Base-by-base conservation (phyloP, 2,113 vertebrate genomes). In the Phrynocephalus versicolor region DNA sequence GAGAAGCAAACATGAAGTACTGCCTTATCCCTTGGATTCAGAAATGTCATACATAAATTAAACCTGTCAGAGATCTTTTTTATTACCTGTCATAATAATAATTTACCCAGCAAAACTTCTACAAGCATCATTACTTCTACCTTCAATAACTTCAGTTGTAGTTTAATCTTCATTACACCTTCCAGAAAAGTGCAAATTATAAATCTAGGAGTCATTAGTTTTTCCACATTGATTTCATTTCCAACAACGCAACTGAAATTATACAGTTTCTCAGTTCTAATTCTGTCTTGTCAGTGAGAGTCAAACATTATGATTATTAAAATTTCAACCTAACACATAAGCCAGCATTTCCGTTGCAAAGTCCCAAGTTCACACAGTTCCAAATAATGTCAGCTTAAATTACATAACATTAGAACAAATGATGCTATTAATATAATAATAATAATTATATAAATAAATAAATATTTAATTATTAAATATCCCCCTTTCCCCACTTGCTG, bases 331-430 rank as follows among this genome's bases (percentile, higher is more conserved):
- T 57, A 73, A n/a, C 8, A 16, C 35, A 23, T 23, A 35, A 73
- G 57, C 65, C 67, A 73, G 39, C 64, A 39, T 83, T 79, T 33
- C 27, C 25, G 25, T 13, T 23, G 21, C 55, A 62, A 78, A 6
- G 14, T 19, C 13, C n/a, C 23, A 30, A 30, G 45, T 71, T 62
- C 2, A 39, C 21, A 69, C 45, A 87, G 30, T 19, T 33, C 70
- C 79, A 83, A 83, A 83, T 81, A 81, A 41, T 75, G 69, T 78
- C 80, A 72, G 80, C 64, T 81, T 77, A 87, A 78, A 79, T 87
- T 67, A 85, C 37, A 78, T 64, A 13, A 41, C 62, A 83, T 74
- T 39, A 16, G 65, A 65, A n/a, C n/a, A n/a, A n/a, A 80, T 27
- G 64, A 81, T 60, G 69, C 77, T 62, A 83, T 19, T 39, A 80